Conservation (phyloP, 30 jellyfish, hydroid and myxozoan species). For the Hydra vulgaris region DNA sequence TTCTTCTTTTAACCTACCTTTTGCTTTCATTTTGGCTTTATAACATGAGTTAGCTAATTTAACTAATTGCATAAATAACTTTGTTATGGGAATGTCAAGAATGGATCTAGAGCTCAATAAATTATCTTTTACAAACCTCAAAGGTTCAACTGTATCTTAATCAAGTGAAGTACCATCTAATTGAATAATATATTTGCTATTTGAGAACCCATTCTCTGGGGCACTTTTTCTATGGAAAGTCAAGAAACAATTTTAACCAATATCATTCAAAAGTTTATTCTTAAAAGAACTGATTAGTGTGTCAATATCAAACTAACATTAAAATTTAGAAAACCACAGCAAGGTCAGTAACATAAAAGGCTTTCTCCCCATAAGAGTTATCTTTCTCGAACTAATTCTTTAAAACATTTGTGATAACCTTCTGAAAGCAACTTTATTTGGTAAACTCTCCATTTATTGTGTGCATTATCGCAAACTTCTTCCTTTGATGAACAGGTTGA, state of each 20-base stretch:
- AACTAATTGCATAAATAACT: not conserved
- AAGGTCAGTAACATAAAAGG: slow-evolving; percentile 4
- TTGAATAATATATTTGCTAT: slow-evolving; percentile 6
- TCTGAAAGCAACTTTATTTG: not conserved
- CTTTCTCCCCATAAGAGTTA: slow-evolving; percentile 2
- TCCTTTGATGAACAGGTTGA: not conserved
- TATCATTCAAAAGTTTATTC: not conserved
- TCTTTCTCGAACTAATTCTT: not conserved
- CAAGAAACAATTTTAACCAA: slow-evolving; percentile 5
- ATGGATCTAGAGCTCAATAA: not conserved
- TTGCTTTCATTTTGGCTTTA: slow-evolving; percentile 9
- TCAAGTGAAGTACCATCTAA: not conserved
- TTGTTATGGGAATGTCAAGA: slow-evolving; percentile 16
- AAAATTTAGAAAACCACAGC: not conserved
- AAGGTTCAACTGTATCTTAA: not conserved
- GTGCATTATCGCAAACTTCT: not conserved
- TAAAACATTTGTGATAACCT: not conserved
- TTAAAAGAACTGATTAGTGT: slow-evolving; percentile 2
- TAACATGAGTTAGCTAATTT: not conserved
- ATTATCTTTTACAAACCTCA: slow-evolving; percentile 6
- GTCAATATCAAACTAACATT: not conserved
- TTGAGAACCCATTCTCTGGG: slow-evolving; percentile 20
- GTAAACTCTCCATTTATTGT: too few species aligned
- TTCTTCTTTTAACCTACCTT: not conserved
- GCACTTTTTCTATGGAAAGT: slow-evolving; percentile 14